These are phyloP conservation scores for Cardiocondyla obscurior DNA, from an alignment of 1,140 invertebrate genomes.

Conservation along the genomic window DNA sequence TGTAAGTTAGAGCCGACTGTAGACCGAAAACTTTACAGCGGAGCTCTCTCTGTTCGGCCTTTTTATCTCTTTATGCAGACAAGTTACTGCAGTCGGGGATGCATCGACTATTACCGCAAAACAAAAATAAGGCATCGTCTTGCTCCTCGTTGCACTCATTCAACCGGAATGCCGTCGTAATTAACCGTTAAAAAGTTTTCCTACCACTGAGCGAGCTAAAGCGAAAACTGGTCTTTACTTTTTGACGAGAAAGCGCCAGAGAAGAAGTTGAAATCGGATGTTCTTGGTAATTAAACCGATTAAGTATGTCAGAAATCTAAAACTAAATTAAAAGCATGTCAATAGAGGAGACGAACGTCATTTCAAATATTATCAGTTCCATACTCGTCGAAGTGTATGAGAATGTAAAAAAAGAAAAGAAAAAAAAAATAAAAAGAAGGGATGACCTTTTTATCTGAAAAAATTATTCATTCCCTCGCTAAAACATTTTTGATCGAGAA, in stretches of 20 bases:
- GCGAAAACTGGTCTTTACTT: neutral
- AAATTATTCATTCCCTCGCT: neutral
- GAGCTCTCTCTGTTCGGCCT: constrained; percentile 4
- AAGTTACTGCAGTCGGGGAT: neutral
- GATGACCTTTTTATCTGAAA: neutral
- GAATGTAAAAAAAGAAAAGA: neutral
- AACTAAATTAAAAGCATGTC: neutral
- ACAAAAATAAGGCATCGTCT: constrained; percentile 14
- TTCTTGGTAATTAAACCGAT: constrained; percentile 28
- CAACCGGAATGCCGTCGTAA: constrained; percentile 25
- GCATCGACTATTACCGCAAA: neutral
- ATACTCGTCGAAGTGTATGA: neutral
- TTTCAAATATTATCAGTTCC: neutral
- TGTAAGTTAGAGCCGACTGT: constrained; percentile 47
- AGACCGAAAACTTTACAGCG: constrained; percentile 8
- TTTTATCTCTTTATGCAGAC: constrained; percentile 35
- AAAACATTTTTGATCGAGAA: neutral
- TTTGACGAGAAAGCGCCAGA: neutral
- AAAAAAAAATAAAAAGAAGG: neutral
- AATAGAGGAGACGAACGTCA: neutral
- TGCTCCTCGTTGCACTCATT: constrained; percentile 19
- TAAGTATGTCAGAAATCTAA: neutral
- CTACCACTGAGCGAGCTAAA: neutral
- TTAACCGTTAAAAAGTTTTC: constrained; percentile 38
- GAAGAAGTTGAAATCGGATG: neutral